Evolutionary conservation across 2,797 vertebrate genomes (phyloP).

Genomic region (Neoniphon sammara): DNA sequence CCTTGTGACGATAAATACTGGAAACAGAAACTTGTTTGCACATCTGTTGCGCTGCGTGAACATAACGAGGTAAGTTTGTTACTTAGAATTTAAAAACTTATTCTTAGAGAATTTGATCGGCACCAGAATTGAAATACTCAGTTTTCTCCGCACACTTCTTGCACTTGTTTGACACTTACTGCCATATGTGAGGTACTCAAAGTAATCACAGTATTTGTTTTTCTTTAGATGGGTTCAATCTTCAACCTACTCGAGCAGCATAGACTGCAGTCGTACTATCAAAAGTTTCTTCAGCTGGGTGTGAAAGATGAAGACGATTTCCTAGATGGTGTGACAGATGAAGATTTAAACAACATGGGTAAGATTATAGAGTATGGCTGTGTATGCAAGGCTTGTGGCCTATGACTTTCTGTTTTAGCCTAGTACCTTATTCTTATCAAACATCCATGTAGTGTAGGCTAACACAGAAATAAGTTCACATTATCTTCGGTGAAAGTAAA

Average conservation of each 20-base stretch:
- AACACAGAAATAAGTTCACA: too few species aligned
- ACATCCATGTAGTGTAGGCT: too few species aligned
- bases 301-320: slow-evolving; percentile 69
- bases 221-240: slow-evolving; percentile 61
- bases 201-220: neutral
- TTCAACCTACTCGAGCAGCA: slow-evolving; percentile 51
- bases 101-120: too few species aligned
- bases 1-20: too few species aligned
- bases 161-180: too few species aligned
- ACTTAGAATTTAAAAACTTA: too few species aligned
- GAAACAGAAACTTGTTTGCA: neutral
- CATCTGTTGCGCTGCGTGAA: accelerated
- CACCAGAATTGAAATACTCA: too few species aligned
- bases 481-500: too few species aligned
- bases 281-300: slow-evolving; percentile 62
- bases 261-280: slow-evolving; percentile 48
- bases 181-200: neutral
- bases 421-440: too few species aligned
- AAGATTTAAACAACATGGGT: slow-evolving; percentile 64
- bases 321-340: slow-evolving; percentile 59
- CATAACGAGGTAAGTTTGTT: neutral
- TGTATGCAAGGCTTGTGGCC: too few species aligned
- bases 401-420: too few species aligned
- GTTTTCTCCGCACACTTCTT: too few species aligned
- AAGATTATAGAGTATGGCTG: slow-evolving; percentile 8